Conservation (phyloP, 2,888 invertebrate species). For the Trissolcus japonicus region DNA sequence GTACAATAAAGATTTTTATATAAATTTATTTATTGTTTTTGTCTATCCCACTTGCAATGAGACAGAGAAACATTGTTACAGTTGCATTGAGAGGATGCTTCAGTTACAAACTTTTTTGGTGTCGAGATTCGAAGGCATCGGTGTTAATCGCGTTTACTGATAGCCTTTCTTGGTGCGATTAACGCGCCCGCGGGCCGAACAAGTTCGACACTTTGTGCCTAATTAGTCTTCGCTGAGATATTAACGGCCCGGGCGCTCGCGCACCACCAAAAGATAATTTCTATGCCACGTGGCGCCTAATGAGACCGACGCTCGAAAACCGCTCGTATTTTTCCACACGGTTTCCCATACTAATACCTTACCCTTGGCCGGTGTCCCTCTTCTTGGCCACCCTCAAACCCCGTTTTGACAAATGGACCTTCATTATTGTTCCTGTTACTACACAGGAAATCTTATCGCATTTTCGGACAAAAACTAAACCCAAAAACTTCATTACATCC, state of each 20-base stretch:
- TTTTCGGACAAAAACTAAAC: conserved; percentile 28
- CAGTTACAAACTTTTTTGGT: conserved; percentile 5
- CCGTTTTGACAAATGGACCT: conserved; percentile 62
- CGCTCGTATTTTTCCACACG: conserved; percentile 60
- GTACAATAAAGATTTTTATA: too few species aligned
- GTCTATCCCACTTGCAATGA: too few species aligned
- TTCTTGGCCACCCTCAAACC: conserved; percentile 20
- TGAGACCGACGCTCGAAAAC: conserved; percentile 61
- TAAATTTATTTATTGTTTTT: too few species aligned
- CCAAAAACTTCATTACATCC: conserved; percentile 20
- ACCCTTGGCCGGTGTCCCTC: conserved; percentile 22
- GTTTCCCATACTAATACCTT: conserved; percentile 32
- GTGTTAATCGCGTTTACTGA: conserved; percentile 49
- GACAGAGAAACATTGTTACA: background rate
- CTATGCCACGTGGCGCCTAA: conserved; percentile 70
- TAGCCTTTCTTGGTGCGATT: conserved; percentile 43
- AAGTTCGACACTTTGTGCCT: conserved; percentile 69
- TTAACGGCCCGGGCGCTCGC: conserved; percentile 58
- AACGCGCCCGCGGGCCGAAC: conserved; percentile 53
- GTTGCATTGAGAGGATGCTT: conserved; percentile 12
- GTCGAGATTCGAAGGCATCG: conserved; percentile 17
- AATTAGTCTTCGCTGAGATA: conserved; percentile 66
- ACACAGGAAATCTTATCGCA: conserved; percentile 36
- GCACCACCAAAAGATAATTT: conserved; percentile 66
- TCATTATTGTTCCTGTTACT: conserved; percentile 38